These are phyloP conservation scores for Hyperoodon ampullatus DNA, from an alignment of 2,113 vertebrate species.

Conservation along the genomic window DNA sequence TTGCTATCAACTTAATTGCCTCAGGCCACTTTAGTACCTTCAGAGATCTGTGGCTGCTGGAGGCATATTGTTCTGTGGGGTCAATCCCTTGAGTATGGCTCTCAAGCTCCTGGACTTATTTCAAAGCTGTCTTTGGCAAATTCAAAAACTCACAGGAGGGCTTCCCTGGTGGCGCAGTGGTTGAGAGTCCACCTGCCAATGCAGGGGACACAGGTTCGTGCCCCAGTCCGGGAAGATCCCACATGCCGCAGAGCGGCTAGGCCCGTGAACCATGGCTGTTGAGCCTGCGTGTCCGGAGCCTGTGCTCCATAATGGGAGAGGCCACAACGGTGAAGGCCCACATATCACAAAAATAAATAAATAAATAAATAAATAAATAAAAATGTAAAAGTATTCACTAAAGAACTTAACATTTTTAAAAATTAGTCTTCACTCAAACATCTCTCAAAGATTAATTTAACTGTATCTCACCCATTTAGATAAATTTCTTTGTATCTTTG, in stretches of 20 bases:
- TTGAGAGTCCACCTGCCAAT: too few relatives aligned
- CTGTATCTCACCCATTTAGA: background rate
- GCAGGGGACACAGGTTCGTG: too few relatives aligned
- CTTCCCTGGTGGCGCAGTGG: too few relatives aligned
- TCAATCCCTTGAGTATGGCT: constrained; percentile 3
- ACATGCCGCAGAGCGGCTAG: too few relatives aligned
- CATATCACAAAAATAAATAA: too few relatives aligned
- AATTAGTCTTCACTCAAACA: constrained; percentile 26
- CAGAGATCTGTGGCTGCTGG: constrained; percentile 23
- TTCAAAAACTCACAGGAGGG: background rate
- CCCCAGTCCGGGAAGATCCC: too few relatives aligned
- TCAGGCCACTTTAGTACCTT: background rate
- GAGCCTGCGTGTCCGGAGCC: too few relatives aligned
- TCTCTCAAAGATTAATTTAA: background rate
- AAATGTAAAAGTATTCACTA: constrained; percentile 31
- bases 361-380: too few relatives aligned
- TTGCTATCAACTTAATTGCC: constrained; percentile 29
- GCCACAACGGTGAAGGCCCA: too few relatives aligned
- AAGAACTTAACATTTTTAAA: constrained; percentile 10
- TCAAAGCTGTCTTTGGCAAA: constrained; percentile 58
- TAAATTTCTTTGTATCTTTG: background rate
- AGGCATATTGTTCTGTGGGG: constrained; percentile 55
- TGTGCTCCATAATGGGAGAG: too few relatives aligned
- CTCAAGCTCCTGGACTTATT: constrained; percentile 40
- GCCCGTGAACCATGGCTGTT: too few relatives aligned